These are phyloP conservation scores for Xylophagus ater DNA, from an alignment of 2,888 invertebrate genomes.

Conservation along the genomic window DNA sequence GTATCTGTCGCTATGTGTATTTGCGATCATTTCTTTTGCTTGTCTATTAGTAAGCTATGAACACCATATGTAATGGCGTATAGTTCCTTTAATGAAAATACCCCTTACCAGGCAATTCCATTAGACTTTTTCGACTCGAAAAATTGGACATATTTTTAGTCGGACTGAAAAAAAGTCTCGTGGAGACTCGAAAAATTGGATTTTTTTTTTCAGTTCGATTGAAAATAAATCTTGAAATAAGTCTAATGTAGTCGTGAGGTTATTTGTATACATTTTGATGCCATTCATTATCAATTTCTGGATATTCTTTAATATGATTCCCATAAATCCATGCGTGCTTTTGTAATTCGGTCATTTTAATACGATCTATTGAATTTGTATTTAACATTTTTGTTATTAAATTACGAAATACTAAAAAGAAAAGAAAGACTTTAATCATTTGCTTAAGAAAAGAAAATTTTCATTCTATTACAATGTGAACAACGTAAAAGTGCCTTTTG, in stretches of 20 bases:
- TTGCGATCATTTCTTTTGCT: too few relatives aligned
- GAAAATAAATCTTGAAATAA: too few relatives aligned
- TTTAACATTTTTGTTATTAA: constrained; percentile 21
- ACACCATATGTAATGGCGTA: too few relatives aligned
- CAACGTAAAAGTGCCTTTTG: constrained; percentile 34
- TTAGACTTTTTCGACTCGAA: too few relatives aligned
- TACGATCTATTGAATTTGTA: constrained; percentile 19
- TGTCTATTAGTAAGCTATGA: too few relatives aligned
- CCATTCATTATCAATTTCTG: constrained; percentile 16
- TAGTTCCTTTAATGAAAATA: too few relatives aligned
- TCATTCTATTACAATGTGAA: constrained; percentile 14
- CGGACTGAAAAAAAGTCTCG: too few relatives aligned
- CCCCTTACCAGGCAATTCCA: too few relatives aligned
- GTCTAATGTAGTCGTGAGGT: too few relatives aligned
- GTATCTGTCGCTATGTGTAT: too few relatives aligned
- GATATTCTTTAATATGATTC: constrained; percentile 16
- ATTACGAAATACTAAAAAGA: constrained; percentile 20
- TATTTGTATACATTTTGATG: constrained; percentile 18
- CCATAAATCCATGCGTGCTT: constrained; percentile 22
- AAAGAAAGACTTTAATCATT: background rate
- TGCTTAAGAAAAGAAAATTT: constrained; percentile 1
- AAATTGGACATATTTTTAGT: too few relatives aligned
- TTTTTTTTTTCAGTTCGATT: constrained; percentile 1
- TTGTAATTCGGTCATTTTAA: constrained; percentile 19
- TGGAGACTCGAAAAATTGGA: too few relatives aligned